phyloP scores from a whole-genome alignment of 2,888 invertebrate species.

The Atherix ibis region DNA sequence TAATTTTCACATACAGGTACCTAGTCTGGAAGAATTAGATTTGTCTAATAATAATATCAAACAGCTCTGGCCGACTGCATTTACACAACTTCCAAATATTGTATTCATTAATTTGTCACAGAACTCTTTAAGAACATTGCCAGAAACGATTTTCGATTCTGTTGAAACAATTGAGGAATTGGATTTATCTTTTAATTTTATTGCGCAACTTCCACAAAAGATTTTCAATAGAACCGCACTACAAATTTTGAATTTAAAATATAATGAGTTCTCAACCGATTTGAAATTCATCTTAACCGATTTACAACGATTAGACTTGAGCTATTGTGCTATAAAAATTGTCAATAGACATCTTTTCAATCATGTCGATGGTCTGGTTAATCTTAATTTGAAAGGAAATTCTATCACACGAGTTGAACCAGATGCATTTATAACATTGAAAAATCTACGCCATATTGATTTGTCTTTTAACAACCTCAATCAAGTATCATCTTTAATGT shows the following conservation, averaged over 20 bases:
- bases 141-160: conserved; percentile 38
- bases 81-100: conserved; percentile 46
- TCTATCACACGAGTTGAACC: conserved; percentile 49
- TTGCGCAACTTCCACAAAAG: conserved; percentile 44
- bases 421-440: conserved; percentile 49
- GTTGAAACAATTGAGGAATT: conserved; percentile 51
- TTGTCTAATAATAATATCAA: conserved; percentile 53
- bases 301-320: conserved; percentile 50
- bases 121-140: conserved; percentile 43
- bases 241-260: conserved; percentile 50
- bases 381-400: conserved; percentile 53
- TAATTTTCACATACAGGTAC: conserved; percentile 23
- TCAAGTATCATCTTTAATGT: conserved; percentile 48
- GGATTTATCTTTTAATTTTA: conserved; percentile 53
- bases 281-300: conserved; percentile 44
- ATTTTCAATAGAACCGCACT: conserved; percentile 53
- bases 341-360: conserved; percentile 50
- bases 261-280: conserved; percentile 49
- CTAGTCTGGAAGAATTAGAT: conserved; percentile 52
- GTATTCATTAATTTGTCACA: conserved; percentile 51
- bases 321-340: conserved; percentile 48
- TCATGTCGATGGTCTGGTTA: conserved; percentile 44
- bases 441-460: conserved; percentile 52
- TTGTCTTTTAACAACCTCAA: conserved; percentile 56
- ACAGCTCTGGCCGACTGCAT: conserved; percentile 45